Conservation (phyloP, 2,113 vertebrate genomes). For the Kryptolebias marmoratus region DNA sequence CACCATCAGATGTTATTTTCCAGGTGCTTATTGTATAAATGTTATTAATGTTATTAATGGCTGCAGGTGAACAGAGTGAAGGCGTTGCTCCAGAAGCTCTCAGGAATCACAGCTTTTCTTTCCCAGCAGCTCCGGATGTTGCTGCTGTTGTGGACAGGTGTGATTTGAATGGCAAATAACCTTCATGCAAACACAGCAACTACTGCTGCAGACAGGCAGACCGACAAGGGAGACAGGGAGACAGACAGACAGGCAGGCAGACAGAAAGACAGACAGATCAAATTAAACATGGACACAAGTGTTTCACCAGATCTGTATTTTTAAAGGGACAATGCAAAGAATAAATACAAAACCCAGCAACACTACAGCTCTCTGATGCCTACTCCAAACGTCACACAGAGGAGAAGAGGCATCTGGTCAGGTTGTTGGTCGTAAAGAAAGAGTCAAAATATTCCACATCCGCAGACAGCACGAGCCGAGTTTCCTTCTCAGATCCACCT, state of each 20-base stretch:
- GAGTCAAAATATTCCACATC: not conserved
- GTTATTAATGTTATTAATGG: no score
- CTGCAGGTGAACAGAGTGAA: no score
- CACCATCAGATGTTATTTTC: no score
- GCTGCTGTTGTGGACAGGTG: conserved; percentile 59
- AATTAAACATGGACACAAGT: not conserved
- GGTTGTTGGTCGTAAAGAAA: conserved; percentile 22
- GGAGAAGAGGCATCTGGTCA: conserved; percentile 28
- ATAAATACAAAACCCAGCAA: conserved; percentile 58
- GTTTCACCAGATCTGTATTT: conserved; percentile 45
- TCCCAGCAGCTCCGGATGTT: conserved; percentile 42
- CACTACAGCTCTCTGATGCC: conserved; percentile 33
- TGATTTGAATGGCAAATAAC: conserved; percentile 71
- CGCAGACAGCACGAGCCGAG: not conserved
- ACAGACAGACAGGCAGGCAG: not conserved
- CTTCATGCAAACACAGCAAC: conserved; percentile 53
- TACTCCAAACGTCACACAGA: conserved; percentile 31
- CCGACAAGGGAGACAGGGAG: not conserved
- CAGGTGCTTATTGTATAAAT: no score
- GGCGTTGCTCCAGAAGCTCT: not conserved
- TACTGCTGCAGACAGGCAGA: not conserved
- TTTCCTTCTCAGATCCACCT: no score
- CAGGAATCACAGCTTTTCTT: conserved; percentile 25
- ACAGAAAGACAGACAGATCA: not conserved
- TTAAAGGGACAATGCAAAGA: conserved; percentile 51